phyloP scores from a whole-genome alignment of 2,797 vertebrate species.

The Lepus oiostolus region DNA sequence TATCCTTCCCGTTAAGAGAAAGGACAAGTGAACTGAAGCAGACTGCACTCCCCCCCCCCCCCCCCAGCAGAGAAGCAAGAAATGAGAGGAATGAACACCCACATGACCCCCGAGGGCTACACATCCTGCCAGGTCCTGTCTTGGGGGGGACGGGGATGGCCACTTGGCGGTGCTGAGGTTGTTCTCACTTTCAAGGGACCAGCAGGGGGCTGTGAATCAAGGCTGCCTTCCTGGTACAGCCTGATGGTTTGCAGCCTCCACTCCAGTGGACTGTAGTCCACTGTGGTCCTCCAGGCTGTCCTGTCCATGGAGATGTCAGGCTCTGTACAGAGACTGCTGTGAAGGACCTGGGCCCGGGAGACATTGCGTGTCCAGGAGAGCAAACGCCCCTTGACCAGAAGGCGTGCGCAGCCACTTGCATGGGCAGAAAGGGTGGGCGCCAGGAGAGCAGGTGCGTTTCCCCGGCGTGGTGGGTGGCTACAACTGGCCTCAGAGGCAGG shows the following conservation, averaged over 20 bases:
- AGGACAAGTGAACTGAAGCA: constrained; percentile 21
- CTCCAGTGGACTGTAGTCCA: not conserved
- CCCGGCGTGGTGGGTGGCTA: too few relatives aligned
- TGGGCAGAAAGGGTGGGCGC: too few relatives aligned
- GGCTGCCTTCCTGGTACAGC: not conserved
- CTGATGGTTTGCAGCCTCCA: not conserved
- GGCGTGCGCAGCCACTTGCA: too few relatives aligned
- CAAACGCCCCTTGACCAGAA: too few relatives aligned
- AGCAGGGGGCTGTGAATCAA: not conserved
- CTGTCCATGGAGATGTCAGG: too few relatives aligned
- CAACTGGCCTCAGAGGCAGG: too few relatives aligned
- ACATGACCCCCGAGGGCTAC: not conserved
- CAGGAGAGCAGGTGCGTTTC: too few relatives aligned
- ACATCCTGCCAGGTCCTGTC: too few relatives aligned
- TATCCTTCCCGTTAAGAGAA: constrained; percentile 18
- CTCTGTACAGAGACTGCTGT: too few relatives aligned
- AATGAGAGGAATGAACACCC: not conserved
- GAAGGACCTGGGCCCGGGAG: too few relatives aligned
- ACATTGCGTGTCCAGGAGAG: too few relatives aligned
- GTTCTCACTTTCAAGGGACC: not conserved
- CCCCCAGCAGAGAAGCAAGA: not conserved
- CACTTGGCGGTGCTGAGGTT: not conserved
- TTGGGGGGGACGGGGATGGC: not conserved
- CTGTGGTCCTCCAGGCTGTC: not conserved
- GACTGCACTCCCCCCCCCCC: not conserved